Base-by-base conservation (phyloP, 2,113 vertebrate species). In the Ancistrus triradiatus region DNA sequence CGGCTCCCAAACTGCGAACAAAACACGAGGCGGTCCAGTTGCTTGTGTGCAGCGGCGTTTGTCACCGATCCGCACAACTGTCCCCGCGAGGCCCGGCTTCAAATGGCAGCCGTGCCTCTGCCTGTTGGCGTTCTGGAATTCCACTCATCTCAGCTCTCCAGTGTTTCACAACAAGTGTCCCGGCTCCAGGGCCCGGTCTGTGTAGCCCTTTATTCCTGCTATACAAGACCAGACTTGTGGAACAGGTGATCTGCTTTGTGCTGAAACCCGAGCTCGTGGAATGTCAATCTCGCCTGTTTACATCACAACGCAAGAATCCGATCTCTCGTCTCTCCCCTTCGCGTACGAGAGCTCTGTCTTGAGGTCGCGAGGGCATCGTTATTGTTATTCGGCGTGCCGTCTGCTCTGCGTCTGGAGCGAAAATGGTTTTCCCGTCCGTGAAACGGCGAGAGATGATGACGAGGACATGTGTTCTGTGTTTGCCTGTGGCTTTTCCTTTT, bases 261-360 rank as follows among this genome's bases (percentile, higher is more conserved):
- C 14, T 63, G 57, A 46, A 72, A 66, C 57, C 57, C 38, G 68
- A 70, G 28, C 28, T 44, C 35, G 21, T 55, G 63, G 69, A 72
- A 72, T 71, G 55, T 62, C 35, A 8, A 40, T 40, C 7, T 2
- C 37, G 7, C n/a, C 4, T 21, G 44, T 42, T 50, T 67, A 31
- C 31, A 21, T 13, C 47, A 7, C 27, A 1, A 42, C 18, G 35
- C 38, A 48, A 62, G 11, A 22, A 42, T 42, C 38, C 28, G 11
- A 19, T 7, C 33, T 37, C 13, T 14, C 11, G 2, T 11, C 14
- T 46, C 14, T 47, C 8, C 37, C 35, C n/a, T n/a, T n/a, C n/a
- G n/a, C n/a, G n/a, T n/a, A n/a, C n/a, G n/a, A n/a, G n/a, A n/a
- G n/a, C n/a, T n/a, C n/a, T n/a, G n/a, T n/a, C n/a, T n/a, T n/a